phyloP scores from a whole-genome alignment of 2,113 vertebrate genomes.

The Lethenteron camtschaticum region DNA sequence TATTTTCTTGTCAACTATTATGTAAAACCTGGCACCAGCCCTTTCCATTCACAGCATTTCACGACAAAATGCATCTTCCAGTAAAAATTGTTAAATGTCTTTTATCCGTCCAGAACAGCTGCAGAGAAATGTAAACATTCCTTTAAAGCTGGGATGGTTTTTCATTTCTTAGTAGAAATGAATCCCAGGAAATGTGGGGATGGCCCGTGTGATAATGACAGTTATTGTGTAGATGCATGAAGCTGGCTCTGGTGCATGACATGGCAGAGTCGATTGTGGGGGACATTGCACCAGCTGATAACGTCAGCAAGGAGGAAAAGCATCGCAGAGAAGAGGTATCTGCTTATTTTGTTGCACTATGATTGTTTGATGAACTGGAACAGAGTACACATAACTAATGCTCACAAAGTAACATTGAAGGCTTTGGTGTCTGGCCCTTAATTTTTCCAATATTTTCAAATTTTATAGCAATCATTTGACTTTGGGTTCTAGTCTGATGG shows the following conservation, averaged over 20 bases:
- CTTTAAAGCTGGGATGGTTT: conserved; percentile 4
- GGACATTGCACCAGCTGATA: conserved; percentile 87
- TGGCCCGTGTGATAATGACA: no score
- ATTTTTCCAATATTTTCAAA: no score
- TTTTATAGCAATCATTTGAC: no score
- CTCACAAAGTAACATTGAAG: no score
- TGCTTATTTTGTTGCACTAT: no score
- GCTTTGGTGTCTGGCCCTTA: no score
- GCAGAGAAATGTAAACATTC: background rate
- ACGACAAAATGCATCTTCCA: background rate
- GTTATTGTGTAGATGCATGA: conserved; percentile 40
- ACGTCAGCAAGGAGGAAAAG: conserved; percentile 76
- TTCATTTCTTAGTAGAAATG: conserved; percentile 12
- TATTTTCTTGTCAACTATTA: no score
- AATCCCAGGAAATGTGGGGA: no score
- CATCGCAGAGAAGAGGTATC: conserved; percentile 56
- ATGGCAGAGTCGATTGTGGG: conserved; percentile 96
- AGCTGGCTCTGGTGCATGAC: conserved; percentile 75
- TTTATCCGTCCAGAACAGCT: background rate
- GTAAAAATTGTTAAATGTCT: background rate
- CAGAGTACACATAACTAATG: no score
- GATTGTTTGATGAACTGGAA: no score
- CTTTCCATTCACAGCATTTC: background rate
- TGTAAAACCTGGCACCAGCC: no score
- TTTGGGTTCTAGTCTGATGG: no score